Conservation (phyloP, 2,888 invertebrate species). For the Dicycla oo region DNA sequence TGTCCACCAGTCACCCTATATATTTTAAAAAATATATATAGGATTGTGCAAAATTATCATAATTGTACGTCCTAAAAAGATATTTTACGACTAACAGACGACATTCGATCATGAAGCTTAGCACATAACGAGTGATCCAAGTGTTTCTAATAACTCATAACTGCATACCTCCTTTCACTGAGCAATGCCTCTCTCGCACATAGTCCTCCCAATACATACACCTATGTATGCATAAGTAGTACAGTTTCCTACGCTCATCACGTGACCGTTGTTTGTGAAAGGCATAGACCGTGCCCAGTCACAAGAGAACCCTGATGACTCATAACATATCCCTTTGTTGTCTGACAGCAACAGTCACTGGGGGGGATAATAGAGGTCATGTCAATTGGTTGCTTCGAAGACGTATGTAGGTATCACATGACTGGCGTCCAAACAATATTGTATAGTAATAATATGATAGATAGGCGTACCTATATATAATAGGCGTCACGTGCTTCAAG, state of each 20-base stretch:
- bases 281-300: conserved; percentile 65
- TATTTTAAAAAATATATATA: background rate
- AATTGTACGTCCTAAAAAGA: conserved; percentile 20
- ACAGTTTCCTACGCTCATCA: conserved; percentile 67
- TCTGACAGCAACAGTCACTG: conserved; percentile 29
- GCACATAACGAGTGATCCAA: conserved; percentile 8
- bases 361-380: conserved; percentile 60
- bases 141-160: conserved; percentile 29
- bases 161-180: conserved; percentile 65
- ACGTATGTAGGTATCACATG: conserved; percentile 62
- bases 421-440: conserved; percentile 62
- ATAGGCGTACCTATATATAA: conserved; percentile 43
- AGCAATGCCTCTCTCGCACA: conserved; percentile 25
- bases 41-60: conserved; percentile 10
- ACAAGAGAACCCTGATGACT: conserved; percentile 64
- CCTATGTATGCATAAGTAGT: conserved; percentile 22
- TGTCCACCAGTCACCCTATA: too few relatives aligned
- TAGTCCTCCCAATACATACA: conserved; percentile 32
- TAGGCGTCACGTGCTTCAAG: conserved; percentile 66
- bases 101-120: conserved; percentile 19
- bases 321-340: conserved; percentile 59
- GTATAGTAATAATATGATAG: conserved; percentile 62
- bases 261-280: conserved; percentile 79
- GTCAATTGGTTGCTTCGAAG: conserved; percentile 60
- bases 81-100: conserved; percentile 17